A percentile compares a stretch with the other conserved stretches of the same genome.
Conservation (phyloP, 1,140 invertebrate species). For the Colletes latitarsis region DNA sequence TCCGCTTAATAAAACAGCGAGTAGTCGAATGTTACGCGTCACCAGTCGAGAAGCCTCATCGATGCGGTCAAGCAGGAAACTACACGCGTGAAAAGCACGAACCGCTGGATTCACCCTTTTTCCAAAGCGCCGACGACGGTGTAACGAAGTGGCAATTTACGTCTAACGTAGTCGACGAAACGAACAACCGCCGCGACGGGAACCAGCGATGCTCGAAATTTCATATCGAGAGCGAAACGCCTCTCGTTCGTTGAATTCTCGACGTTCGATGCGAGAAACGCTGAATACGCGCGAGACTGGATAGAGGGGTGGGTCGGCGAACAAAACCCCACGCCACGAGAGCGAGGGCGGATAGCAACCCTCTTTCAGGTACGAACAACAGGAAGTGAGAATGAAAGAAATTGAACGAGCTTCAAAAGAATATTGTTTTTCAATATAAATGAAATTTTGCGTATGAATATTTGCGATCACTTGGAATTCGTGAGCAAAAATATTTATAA, state of each 20-base stretch:
- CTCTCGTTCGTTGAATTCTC: constrained; percentile 3
- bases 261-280: background rate
- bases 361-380: too few species aligned
- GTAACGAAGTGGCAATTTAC: constrained; percentile 20
- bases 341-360: too few species aligned
- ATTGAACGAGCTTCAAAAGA: too few species aligned
- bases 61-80: constrained; percentile 13
- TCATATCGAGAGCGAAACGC: constrained; percentile 15
- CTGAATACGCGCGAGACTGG: too few species aligned
- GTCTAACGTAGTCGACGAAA: background rate
- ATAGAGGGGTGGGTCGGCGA: too few species aligned
- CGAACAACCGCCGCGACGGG: constrained; percentile 18
- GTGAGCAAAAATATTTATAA: too few species aligned
- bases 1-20: too few species aligned
- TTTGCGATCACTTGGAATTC: too few species aligned
- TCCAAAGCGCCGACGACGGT: background rate
- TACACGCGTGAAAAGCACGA: background rate
- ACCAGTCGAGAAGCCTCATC: background rate
- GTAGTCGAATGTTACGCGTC: background rate
- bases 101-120: background rate
- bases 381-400: too few species aligned
- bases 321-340: too few species aligned
- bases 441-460: too few species aligned
- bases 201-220: constrained; percentile 42
- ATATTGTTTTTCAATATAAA: too few species aligned